A percentile compares a stretch with the other conserved stretches of the same genome.
Conservation (phyloP, 2,113 vertebrate species). For the Thermophis baileyi region DNA sequence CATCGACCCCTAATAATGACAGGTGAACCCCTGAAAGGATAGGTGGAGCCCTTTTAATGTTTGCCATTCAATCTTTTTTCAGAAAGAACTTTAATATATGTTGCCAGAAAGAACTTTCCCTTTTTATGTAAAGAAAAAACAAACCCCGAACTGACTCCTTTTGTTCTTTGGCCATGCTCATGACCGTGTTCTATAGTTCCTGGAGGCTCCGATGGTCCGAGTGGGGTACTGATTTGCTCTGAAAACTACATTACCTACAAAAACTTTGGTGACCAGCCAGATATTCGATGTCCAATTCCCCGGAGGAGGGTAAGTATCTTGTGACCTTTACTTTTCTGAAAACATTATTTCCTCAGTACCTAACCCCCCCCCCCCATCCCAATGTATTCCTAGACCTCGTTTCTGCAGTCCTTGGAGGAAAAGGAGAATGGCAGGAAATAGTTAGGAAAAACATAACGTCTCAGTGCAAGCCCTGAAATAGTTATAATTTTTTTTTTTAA, state of each 20-base stretch:
- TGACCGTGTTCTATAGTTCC: constrained; percentile 76
- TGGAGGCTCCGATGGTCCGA: constrained; percentile 96
- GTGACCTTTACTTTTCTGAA: neutral
- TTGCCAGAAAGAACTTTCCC: neutral
- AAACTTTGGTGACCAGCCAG: constrained; percentile 97
- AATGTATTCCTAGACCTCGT: neutral
- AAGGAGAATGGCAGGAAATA: neutral
- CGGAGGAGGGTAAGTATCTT: constrained; percentile 85
- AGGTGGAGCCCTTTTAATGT: too few species aligned
- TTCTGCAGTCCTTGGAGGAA: neutral
- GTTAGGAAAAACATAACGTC: neutral
- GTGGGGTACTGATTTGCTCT: constrained; percentile 96
- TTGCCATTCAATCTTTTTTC: neutral
- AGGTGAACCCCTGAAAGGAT: too few species aligned
- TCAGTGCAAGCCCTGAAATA: neutral
- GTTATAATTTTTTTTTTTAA: neutral
- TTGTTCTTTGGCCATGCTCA: neutral
- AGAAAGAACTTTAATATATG: neutral
- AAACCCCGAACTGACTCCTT: neutral
- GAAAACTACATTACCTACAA: constrained; percentile 99
- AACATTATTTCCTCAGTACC: neutral
- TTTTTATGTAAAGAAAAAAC: neutral
- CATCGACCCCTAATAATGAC: neutral
- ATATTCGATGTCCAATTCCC: constrained; percentile 97
- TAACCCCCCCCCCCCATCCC: neutral